phyloP scores from a whole-genome alignment of 1,140 invertebrate species.

The Philotrypesis tridentata region DNA sequence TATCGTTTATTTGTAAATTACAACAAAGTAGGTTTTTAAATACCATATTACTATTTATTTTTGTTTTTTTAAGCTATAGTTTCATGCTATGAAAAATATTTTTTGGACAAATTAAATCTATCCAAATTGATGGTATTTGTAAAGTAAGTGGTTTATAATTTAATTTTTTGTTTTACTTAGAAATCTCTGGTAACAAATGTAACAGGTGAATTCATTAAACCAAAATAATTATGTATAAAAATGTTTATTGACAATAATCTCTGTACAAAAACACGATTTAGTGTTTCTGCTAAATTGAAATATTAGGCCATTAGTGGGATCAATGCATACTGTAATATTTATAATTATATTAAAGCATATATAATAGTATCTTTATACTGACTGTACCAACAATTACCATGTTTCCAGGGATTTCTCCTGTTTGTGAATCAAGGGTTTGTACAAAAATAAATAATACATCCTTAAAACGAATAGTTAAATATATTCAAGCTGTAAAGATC shows the following conservation, averaged over 20 bases:
- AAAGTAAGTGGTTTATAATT: no score
- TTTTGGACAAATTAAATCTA: no score
- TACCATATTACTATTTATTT: background rate
- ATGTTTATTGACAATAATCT: constrained; percentile 52
- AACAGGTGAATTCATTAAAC: background rate
- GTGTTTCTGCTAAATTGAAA: constrained; percentile 36
- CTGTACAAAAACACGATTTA: constrained; percentile 41
- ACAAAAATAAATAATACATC: constrained; percentile 72
- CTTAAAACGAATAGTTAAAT: constrained; percentile 63
- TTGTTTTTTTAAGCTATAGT: background rate
- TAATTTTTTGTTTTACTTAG: no score
- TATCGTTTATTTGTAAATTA: background rate
- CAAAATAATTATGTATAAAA: constrained; percentile 43
- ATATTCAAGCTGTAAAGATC: constrained; percentile 63
- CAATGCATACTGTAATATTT: constrained; percentile 40
- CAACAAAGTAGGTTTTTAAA: background rate
- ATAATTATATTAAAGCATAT: constrained; percentile 50
- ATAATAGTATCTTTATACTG: constrained; percentile 10
- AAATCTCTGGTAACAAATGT: constrained; percentile 15
- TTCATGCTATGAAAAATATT: no score
- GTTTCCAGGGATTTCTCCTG: constrained; percentile 22
- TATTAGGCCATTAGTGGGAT: constrained; percentile 34
- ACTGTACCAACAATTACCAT: constrained; percentile 24
- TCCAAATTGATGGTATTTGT: no score
- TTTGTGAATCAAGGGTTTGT: constrained; percentile 62